phyloP scores from a whole-genome alignment of 2,888 invertebrate genomes.

The Salpingus planirostris region DNA sequence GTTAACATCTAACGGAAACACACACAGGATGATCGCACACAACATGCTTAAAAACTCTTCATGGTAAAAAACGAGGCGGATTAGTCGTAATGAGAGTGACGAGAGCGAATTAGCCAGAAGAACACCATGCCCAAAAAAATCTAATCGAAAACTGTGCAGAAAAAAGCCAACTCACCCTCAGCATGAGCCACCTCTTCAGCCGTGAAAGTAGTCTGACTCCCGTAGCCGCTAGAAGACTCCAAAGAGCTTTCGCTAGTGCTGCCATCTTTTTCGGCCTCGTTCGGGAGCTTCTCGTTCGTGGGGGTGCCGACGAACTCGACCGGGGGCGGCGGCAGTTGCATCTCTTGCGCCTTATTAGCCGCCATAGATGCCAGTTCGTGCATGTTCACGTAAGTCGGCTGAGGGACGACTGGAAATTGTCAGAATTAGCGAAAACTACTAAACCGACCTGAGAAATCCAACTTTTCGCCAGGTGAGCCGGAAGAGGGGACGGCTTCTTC shows the following conservation, averaged over 20 bases:
- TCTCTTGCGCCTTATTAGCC: constrained; percentile 60
- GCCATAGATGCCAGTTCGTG: constrained; percentile 79
- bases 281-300: constrained; percentile 42
- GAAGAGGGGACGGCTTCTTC: constrained; percentile 58
- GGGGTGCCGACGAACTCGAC: constrained; percentile 39
- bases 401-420: constrained; percentile 46
- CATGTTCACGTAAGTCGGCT: constrained; percentile 88
- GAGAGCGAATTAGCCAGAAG: background rate
- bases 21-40: too few species aligned
- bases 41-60: constrained; percentile 29
- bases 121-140: constrained; percentile 1
- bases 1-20: constrained; percentile 37
- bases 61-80: background rate
- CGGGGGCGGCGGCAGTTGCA: constrained; percentile 51
- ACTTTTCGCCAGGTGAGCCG: constrained; percentile 72
- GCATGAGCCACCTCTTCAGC: constrained; percentile 43
- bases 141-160: constrained; percentile 1
- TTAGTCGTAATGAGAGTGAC: background rate
- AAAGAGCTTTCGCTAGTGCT: constrained; percentile 66
- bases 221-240: constrained; percentile 69
- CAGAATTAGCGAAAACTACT: too few species aligned
- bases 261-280: constrained; percentile 44
- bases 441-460: too few species aligned
- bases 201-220: constrained; percentile 65
- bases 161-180: constrained; percentile 21